Evolutionary conservation across 2,113 vertebrate genomes (phyloP).

Genomic region (Perca schrenkii): DNA sequence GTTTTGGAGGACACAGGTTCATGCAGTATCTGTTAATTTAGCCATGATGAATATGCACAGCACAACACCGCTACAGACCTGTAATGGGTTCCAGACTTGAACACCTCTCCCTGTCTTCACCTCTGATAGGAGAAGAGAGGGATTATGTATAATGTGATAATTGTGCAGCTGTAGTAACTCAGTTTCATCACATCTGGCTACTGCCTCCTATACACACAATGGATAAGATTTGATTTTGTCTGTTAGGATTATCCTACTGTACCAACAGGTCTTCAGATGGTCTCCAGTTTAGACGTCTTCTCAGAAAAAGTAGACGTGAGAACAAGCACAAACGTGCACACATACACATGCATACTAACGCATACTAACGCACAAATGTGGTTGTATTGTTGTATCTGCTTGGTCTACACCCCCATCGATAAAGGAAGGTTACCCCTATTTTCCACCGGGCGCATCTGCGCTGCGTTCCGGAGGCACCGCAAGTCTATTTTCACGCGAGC

Average conservation of each 20-base stretch:
- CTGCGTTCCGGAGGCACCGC: too few species aligned
- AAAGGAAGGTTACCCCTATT: too few species aligned
- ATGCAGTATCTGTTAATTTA: too few species aligned
- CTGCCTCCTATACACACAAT: not conserved
- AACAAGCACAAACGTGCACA: not conserved
- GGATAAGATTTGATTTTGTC: not conserved
- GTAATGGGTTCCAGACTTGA: conserved; percentile 21
- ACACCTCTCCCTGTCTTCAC: conserved; percentile 20
- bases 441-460: too few species aligned
- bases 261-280: not conserved
- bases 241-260: not conserved
- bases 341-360: not conserved
- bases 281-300: not conserved
- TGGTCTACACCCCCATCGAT: too few species aligned
- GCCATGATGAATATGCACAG: not conserved
- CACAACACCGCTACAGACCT: not conserved
- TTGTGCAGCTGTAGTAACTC: not conserved
- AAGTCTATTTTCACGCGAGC: too few species aligned
- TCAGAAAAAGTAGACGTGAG: not conserved
- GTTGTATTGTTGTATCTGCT: too few species aligned
- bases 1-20: too few species aligned
- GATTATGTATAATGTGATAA: conserved; percentile 1
- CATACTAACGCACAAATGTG: not conserved
- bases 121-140: not conserved
- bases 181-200: not conserved